Base-by-base conservation (phyloP, 35 echinoderm and acorn worm genomes). In the Antedon bifida region DNA sequence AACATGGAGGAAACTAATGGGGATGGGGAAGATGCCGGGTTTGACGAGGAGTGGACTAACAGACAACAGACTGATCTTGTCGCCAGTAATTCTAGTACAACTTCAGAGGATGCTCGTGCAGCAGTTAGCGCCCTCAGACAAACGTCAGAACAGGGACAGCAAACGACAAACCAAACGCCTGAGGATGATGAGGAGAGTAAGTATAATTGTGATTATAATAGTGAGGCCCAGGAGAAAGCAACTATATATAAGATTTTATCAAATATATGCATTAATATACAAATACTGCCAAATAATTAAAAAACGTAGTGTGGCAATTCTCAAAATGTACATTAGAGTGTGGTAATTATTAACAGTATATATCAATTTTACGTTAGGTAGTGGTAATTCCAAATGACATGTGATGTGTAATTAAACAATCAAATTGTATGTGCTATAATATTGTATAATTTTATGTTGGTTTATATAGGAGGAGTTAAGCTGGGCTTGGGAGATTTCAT, bases 401-500 rank as follows among this genome's bases (percentile, higher is more conserved):
- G 33, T 31, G 21, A 9, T 13, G 78, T 74, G 5, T 14, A 1
- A 14, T 42, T 42, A 42, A 42, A 4, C 38, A 42, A 4, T 42
- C n/a, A 42, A 42, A 14, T 14, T 42, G 11, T 30, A 39, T 14
- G 74, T 55, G 34, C 36, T 4, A 42, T 42, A 14, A 7, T 42
- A 42, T 64, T 64, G 51, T 64, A 12, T 14, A 13, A 13, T 9
- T 39, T 75, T 85, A 78, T 12, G 5, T 32, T n/a, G 35, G 78
- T 75, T 82, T 82, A 79, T 30, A 23, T 79, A 97, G 94, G 90
- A 76, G 94, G 94, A 82, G 94, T 97, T 0, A 97, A 97, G 35
- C 88, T 97, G n/a, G 94, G 94, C 74, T 79, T 97, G 23, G 94
- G 94, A 77, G 94, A 97, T 89, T 97, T 97, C 46, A 97, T 97